Evolutionary conservation across 2,888 invertebrate species (phyloP).

Genomic region (Eudasyphora cyanicolor): DNA sequence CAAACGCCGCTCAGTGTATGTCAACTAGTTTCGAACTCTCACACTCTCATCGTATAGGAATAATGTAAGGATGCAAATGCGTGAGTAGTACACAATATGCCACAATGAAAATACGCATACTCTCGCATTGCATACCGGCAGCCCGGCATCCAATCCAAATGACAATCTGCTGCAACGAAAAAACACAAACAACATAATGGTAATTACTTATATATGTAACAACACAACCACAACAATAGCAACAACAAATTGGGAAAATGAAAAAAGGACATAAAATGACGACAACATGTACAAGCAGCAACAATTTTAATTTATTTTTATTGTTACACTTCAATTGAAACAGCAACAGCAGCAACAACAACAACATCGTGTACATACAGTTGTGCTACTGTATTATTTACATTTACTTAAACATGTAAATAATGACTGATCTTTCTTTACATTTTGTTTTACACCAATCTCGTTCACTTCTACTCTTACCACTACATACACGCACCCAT

Average conservation of each 20-base stretch:
- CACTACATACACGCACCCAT: background rate
- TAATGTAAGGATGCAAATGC: background rate
- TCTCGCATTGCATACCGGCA: too few relatives aligned
- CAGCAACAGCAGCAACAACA: conserved; percentile 32
- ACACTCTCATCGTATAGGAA: too few relatives aligned
- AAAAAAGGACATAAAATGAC: background rate
- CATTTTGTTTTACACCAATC: background rate
- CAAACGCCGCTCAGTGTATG: too few relatives aligned
- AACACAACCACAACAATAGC: background rate
- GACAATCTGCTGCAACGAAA: too few relatives aligned
- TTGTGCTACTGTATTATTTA: conserved; percentile 8
- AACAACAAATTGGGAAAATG: background rate
- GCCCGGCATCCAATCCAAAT: too few relatives aligned
- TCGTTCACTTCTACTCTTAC: background rate
- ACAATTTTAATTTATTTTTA: conserved; percentile 33
- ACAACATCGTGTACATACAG: conserved; percentile 1
- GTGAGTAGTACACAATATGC: too few relatives aligned
- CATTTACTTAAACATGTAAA: conserved; percentile 11
- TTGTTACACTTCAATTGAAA: conserved; percentile 29
- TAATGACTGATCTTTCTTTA: background rate
- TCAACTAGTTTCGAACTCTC: too few relatives aligned
- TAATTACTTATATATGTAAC: conserved; percentile 32
- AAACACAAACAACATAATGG: background rate
- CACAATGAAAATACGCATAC: background rate
- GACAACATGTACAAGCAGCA: conserved; percentile 1